Percentiles rank a stretch among this genome's conserved stretches.
These are phyloP conservation scores for Liasis olivaceus DNA, from an alignment of 2,797 vertebrate species.

Conservation along the genomic window DNA sequence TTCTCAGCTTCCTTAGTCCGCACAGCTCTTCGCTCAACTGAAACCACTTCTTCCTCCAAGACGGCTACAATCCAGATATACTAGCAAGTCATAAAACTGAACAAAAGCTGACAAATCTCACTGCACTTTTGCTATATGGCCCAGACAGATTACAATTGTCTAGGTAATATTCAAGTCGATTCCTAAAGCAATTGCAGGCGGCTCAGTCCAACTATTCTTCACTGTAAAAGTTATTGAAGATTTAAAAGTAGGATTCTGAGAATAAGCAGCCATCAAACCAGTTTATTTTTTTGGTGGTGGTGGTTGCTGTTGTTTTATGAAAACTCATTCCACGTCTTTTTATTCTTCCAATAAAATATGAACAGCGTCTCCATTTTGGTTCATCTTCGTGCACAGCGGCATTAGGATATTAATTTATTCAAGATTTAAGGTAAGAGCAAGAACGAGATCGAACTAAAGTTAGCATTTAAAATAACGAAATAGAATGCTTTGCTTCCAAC, in stretches of 20 bases:
- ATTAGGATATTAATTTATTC: constrained; percentile 84
- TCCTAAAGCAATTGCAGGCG: constrained; percentile 84
- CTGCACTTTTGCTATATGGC: constrained; percentile 84
- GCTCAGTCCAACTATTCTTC: constrained; percentile 75
- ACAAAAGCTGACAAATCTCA: constrained; percentile 97
- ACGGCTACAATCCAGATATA: constrained; percentile 95
- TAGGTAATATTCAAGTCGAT: constrained; percentile 93
- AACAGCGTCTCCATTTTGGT: constrained; percentile 72
- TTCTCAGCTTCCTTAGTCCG: constrained; percentile 82
- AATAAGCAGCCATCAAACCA: constrained; percentile 80
- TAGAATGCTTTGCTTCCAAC: constrained; percentile 81
- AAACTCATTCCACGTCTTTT: constrained; percentile 77
- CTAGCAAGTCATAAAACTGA: constrained; percentile 98
- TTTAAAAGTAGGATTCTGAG: constrained; percentile 77
- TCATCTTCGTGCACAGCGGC: constrained; percentile 79
- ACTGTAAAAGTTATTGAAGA: constrained; percentile 80
- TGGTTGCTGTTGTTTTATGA: not conserved
- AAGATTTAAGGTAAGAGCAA: constrained; percentile 77
- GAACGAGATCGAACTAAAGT: constrained; percentile 73
- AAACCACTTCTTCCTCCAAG: constrained; percentile 84
- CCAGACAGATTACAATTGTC: constrained; percentile 87
- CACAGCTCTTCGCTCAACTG: constrained; percentile 85
- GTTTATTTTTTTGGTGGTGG: constrained; percentile 55
- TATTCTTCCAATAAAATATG: constrained; percentile 76
- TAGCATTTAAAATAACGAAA: constrained; percentile 82